Evolutionary conservation across 2,888 invertebrate species (phyloP), one percentile per base, ranked within the genome.

Genomic region (Andrena camellia): DNA sequence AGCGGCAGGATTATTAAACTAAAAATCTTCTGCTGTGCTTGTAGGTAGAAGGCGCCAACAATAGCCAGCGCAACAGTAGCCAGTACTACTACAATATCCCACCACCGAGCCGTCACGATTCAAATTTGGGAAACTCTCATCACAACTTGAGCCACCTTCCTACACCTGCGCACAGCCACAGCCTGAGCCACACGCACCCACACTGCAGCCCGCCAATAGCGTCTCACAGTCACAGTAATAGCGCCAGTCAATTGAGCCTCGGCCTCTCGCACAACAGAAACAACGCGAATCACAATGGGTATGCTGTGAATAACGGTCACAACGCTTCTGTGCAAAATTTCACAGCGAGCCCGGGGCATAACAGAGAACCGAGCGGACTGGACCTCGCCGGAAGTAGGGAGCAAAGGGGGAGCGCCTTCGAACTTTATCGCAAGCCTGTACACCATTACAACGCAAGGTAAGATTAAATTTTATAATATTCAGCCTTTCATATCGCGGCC

Each of bases 361-460:
- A 92, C 74, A 91, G 95, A 80, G 95, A 95, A 91, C 94, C 94
- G 74, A 95, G 94, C 89, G 95, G 93, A 83, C 93, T 96, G 13
- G 96, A 96, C 90, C 95, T 98, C 92, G 97, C 98, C 71, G 98
- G 98, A 67, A 97, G 98, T 91, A 96, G 97, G 90, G 98, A 98
- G 93, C 98, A 98, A 92, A 95, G 98, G 73, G 98, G 98, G 35
- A 98, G 98, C 85, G 99, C 99, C n/a, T 98, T 99, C 94, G 98
- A 98, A 94, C 95, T 98, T 83, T 99, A 98, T 94, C 96, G 98
- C 87, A 98, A 98, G 94, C 98, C 98, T 10, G 96, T 97, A 92
- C 96, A 96, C 94, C 97, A 97, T 95, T 89, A 89, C 57, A 89
- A 86, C 59, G 85, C 88, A n/a, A 89, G 89, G 83, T 89, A 69